Conservation (phyloP, 2,888 invertebrate genomes). For the Cerastis rubricosa region DNA sequence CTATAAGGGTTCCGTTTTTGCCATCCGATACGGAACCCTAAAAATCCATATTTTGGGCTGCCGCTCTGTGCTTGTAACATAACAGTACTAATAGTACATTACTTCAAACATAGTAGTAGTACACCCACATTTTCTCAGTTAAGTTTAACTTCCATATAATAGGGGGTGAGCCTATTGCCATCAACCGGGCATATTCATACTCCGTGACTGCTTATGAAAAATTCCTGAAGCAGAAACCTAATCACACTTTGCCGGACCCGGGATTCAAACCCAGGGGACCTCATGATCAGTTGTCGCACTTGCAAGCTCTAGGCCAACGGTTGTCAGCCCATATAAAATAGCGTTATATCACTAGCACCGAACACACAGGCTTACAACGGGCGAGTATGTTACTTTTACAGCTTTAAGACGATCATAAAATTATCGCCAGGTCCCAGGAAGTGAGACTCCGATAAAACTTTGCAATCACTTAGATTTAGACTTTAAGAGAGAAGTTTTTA, state of each 20-base stretch:
- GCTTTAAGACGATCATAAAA: constrained; percentile 45
- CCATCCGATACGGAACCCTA: too few species aligned
- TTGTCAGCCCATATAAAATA: background rate
- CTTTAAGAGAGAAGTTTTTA: constrained; percentile 42
- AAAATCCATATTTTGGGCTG: background rate
- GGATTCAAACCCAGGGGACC: background rate
- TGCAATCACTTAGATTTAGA: constrained; percentile 54
- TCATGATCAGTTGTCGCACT: background rate
- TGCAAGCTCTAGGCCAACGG: too few species aligned
- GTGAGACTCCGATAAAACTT: constrained; percentile 44
- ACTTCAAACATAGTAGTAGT: too few species aligned
- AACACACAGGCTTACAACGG: constrained; percentile 22
- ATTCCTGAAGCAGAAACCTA: background rate
- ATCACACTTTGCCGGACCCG: background rate
- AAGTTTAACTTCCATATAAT: background rate
- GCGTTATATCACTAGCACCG: background rate
- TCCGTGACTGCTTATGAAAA: background rate
- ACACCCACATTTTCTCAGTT: background rate
- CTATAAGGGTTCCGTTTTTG: too few species aligned
- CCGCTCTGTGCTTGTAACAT: too few species aligned
- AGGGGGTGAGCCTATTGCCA: background rate
- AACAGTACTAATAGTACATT: background rate
- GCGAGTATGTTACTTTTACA: constrained; percentile 39
- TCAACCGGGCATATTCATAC: too few species aligned
- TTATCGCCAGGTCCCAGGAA: constrained; percentile 37